Conservation (phyloP, 2,888 invertebrate species). For the Polietes domitor region DNA sequence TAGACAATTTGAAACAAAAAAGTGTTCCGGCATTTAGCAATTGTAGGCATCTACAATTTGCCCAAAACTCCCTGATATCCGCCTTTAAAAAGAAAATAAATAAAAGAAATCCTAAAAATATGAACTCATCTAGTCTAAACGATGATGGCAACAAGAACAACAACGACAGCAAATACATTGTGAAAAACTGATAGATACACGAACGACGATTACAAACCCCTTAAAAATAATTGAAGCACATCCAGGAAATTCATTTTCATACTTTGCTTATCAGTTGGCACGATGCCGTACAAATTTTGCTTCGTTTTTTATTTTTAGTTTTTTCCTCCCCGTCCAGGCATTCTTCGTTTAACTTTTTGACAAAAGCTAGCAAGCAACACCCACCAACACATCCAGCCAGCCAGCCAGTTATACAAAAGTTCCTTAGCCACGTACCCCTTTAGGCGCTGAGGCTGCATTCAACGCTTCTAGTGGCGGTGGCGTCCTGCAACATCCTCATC, state of each 20-base stretch:
- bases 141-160: not conserved
- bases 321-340: not conserved
- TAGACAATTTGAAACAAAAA: not conserved
- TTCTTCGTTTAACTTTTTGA: constrained; percentile 48
- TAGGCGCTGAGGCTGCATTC: not conserved
- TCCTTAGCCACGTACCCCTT: not conserved
- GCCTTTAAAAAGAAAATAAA: not conserved
- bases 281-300: constrained; percentile 42
- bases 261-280: constrained; percentile 67
- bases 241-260: constrained; percentile 66
- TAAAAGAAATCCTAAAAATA: not conserved
- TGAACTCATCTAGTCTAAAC: not conserved
- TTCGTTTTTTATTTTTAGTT: not conserved
- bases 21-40: not conserved
- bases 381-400: constrained; percentile 21
- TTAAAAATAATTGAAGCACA: constrained; percentile 67
- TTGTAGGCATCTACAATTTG: not conserved
- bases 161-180: constrained; percentile 9
- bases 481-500: constrained; percentile 19
- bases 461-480: not conserved
- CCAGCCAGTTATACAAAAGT: constrained; percentile 38
- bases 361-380: not conserved
- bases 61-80: not conserved
- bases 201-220: constrained; percentile 58
- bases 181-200: constrained; percentile 50